Base-by-base conservation (phyloP, 2,797 vertebrate species). In the Eulemur albifrons region DNA sequence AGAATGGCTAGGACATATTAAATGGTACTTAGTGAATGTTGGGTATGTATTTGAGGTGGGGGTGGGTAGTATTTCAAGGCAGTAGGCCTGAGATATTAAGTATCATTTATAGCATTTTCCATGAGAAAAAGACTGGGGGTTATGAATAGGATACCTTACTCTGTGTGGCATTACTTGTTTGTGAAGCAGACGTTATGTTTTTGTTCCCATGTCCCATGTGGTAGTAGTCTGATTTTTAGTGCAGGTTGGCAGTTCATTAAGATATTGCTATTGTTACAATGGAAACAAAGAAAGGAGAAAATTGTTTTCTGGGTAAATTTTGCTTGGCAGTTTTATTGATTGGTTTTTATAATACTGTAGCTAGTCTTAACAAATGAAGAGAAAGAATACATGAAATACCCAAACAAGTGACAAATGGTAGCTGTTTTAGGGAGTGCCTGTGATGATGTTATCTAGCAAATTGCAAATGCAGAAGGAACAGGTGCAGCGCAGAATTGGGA, bases 391-490 rank as follows among this genome's bases (percentile, higher is more conserved):
- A 50, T 30, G 27, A 89, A 81, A 73, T 88, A 84, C 65, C 32
- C 38, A 96, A 88, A 86, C 75, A 86, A 59, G 52, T 94, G 80
- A 93, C 67, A 94, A 83, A 95, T 83, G 75, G 45, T 84, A 30
- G 30, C 82, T 95, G 57, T 86, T 89, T 77, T 54, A 54, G 83
- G 90, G 88, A 40, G 27, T 32, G 27, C 50, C 59, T 87, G 27
- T 59, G 95, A 93, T 88, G 38, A 70, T 94, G 59, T 84, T 94
- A 72, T 90, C 45, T 92, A 82, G 91, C 80, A 95, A 95, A 57
- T 50, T 95, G 83, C 59, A 84, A 50, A 73, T 73, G 30, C 17
- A 21, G 76, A 86, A 80, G 52, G 89, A 96, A 63, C 80, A 77
- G 94, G 86, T 96, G 45, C 79, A 67, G 69, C 63, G 23, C 18